phyloP scores from a whole-genome alignment of 2,888 invertebrate species.

The Trichopoda pennipes region DNA sequence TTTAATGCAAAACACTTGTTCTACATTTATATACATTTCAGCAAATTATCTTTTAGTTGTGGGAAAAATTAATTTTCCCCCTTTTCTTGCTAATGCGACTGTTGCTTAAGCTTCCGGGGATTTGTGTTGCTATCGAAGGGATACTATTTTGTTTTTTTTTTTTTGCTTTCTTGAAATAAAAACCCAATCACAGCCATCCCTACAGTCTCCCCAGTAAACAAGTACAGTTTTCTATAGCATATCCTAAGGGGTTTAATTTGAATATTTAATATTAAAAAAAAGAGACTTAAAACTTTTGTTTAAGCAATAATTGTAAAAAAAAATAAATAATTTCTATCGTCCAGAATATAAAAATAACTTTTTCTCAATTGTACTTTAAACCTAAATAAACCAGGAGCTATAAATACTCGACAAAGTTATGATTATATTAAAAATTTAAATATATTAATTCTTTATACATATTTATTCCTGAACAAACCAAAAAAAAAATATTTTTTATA shows the following conservation, averaged over 20 bases:
- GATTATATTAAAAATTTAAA: not conserved
- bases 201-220: not conserved
- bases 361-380: not conserved
- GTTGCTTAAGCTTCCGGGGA: not conserved
- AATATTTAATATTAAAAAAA: constrained; percentile 19
- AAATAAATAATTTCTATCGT: not conserved
- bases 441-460: not conserved
- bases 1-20: constrained; percentile 42
- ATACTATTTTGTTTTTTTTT: not conserved
- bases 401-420: not conserved
- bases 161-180: not conserved
- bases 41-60: too few relatives aligned
- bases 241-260: constrained; percentile 38
- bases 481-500: not conserved
- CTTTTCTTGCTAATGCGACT: not conserved
- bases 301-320: constrained; percentile 33
- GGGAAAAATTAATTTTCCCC: not conserved
- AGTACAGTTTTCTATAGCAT: constrained; percentile 38
- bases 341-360: not conserved
- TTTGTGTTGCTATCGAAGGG: not conserved
- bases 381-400: constrained; percentile 3
- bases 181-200: not conserved
- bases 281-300: not conserved
- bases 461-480: too few relatives aligned
- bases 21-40: constrained; percentile 17